Base-by-base conservation (phyloP, 2,888 invertebrate genomes). In the Drosophila lacicola region DNA sequence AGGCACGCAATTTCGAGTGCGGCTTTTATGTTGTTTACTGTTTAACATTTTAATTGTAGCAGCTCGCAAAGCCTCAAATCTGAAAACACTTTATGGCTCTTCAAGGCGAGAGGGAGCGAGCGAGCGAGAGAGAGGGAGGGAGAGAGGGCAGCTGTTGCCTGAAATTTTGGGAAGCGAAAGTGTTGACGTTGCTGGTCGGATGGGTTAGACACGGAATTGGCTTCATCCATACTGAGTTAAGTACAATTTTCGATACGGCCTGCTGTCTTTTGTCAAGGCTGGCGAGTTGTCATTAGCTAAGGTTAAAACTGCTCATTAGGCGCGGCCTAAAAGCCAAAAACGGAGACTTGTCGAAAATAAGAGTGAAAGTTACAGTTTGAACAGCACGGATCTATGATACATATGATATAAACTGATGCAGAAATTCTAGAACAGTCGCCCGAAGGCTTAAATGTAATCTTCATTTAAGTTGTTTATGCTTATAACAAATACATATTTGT, bases 11-110 rank as follows among this genome's bases (percentile, higher is more conserved):
- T 69, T 73, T 67, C 47, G 34, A 25, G 60, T 76, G 58, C 36
- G n/a, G 51, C 53, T 56, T 76, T 76, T 65, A 66, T 57, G 73
- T 39, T 37, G 25, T 68, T 89, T 88, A 88, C 86, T 88, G 88
- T 89, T 89, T 85, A 85, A 88, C 87, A 88, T 85, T 85, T 85
- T 85, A 85, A 90, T 85, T 85, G 85, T 89, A 75, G 62, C 90
- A 85, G 44, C 54, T 21, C 50, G 42, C 45, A 63, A 44, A 58
- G 53, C 33, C 29, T 17, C 25, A 73, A 49, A 56, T 50, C 54
- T 47, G 42, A 51, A 34, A 56, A 62, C 14, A 33, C 25, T 79
- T 89, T 70, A 71, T 61, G 58, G 36, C 44, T 2, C 37, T 37
- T 34, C 19, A 33, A 17, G 25, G 29, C 66, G 39, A 14, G 42